Evolutionary conservation across 1,140 invertebrate genomes (phyloP).

Genomic region (Macrostomum lignano): DNA sequence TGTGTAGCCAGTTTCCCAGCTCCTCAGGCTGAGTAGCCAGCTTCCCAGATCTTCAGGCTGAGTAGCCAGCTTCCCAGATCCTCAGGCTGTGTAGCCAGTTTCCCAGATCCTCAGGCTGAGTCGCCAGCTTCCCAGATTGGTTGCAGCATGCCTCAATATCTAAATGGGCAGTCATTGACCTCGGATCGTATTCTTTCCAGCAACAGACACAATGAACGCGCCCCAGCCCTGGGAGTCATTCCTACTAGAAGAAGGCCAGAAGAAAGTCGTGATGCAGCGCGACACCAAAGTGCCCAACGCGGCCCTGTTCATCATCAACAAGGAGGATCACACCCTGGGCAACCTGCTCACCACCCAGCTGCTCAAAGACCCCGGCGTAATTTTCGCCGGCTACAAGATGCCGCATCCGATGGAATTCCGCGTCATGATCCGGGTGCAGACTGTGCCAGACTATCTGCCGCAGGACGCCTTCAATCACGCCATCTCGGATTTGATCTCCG

Average conservation of each 20-base stretch:
- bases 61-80: too few species aligned
- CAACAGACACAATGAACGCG: constrained; percentile 62
- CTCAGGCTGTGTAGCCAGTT: too few species aligned
- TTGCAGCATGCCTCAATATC: too few species aligned
- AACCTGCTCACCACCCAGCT: constrained; percentile 93
- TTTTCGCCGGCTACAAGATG: constrained; percentile 93
- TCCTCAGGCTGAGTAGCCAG: too few species aligned
- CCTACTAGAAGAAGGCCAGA: constrained; percentile 82
- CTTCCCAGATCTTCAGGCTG: too few species aligned
- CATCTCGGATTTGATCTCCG: constrained; percentile 82
- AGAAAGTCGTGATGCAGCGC: constrained; percentile 85
- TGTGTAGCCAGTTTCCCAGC: too few species aligned
- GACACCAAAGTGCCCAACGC: constrained; percentile 97
- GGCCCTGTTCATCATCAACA: constrained; percentile 93
- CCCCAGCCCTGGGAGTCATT: constrained; percentile 95
- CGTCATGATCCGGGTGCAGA: constrained; percentile 82
- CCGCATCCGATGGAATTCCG: constrained; percentile 95
- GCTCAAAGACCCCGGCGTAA: constrained; percentile 80
- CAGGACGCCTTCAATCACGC: constrained; percentile 89
- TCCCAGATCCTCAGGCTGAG: too few species aligned
- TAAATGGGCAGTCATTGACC: too few species aligned
- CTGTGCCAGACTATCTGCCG: constrained; percentile 77
- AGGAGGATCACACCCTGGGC: constrained; percentile 93
- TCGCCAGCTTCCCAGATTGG: too few species aligned
- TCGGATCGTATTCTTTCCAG: too few species aligned